Base-by-base conservation (phyloP, 2,797 vertebrate genomes). In the Gallinago nigripennis region DNA sequence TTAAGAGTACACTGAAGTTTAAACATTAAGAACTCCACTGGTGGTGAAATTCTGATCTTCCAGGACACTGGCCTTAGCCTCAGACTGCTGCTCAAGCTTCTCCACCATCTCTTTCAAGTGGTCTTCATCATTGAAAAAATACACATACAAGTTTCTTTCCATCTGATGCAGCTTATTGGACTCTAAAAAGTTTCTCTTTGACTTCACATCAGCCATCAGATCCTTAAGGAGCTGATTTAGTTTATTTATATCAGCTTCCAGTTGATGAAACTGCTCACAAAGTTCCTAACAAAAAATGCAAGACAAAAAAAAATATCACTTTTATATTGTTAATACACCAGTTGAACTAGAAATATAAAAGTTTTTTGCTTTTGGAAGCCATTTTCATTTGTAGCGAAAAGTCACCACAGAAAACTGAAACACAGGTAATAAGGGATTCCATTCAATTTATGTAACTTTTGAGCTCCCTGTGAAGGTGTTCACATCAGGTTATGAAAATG, bases 121-220 rank as follows among this genome's bases (percentile, higher is more conserved):
- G 23, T 95, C 95, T 75, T 98, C 94, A 41, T 99, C 98, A 92
- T 98, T 98, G 89, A 98, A 98, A 97, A 99, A 99, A 97, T 98
- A 97, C 51, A 99, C 94, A 78, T 99, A 99, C 61, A 99, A 97
- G 41, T 99, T 97, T 97, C 99, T 98, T 97, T 99, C 98, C 86
- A 97, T 97, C 90, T 98, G 98, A 79, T 98, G 97, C 39, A 98
- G 94, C 78, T 98, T 96, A 91, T 96, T 98, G 82, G 98, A 98
- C 77, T 99, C 98, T 82, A 99, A 96, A 92, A 98, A 95, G 53
- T 98, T 98, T 65, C 97, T 98, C 97, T 99, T 99, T 25, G 93
- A 92, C 96, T 98, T 99, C 80, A 99, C 92, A 68, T 99, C 98
- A 77, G 97, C 97, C 93, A 98, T 97, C 95, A 99, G 97, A 92